A percentile compares a stretch with the other conserved stretches of the same genome.
These are phyloP conservation scores for Cotesia vestalis DNA, from an alignment of 1,140 invertebrate genomes.

Conservation along the genomic window DNA sequence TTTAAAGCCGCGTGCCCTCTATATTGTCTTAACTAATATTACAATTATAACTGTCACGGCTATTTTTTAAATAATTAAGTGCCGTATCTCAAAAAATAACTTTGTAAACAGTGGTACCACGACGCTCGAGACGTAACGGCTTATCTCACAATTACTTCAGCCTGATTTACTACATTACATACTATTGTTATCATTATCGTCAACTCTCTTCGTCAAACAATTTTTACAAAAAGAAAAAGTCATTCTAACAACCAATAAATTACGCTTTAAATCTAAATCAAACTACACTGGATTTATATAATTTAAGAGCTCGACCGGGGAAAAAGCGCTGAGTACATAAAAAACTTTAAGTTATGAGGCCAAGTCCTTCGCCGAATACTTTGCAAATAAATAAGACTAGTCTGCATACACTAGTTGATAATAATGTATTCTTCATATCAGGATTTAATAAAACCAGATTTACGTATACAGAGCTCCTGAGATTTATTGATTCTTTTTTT, in stretches of 20 bases:
- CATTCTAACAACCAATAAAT: too few relatives aligned
- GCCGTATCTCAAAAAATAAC: slow-evolving; percentile 57
- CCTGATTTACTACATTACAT: slow-evolving; percentile 57
- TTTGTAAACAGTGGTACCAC: slow-evolving; percentile 52
- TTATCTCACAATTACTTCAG: slow-evolving; percentile 59
- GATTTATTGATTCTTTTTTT: too few relatives aligned
- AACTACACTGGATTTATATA: too few relatives aligned
- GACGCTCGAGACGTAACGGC: slow-evolving; percentile 33
- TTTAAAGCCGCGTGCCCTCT: too few relatives aligned
- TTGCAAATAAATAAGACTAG: neutral
- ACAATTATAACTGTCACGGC: neutral
- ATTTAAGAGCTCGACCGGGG: too few relatives aligned
- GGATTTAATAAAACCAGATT: too few relatives aligned
- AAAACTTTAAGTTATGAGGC: slow-evolving; percentile 27
- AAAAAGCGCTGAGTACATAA: too few relatives aligned
- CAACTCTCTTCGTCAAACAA: slow-evolving; percentile 4
- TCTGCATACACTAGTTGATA: neutral
- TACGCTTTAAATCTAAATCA: too few relatives aligned
- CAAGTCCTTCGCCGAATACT: slow-evolving; percentile 28
- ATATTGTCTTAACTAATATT: too few relatives aligned
- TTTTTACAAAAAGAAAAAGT: too few relatives aligned
- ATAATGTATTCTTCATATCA: neutral
- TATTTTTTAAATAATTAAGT: slow-evolving; percentile 11
- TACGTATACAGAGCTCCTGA: too few relatives aligned
- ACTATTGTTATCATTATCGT: too few relatives aligned